These are phyloP conservation scores for Myotis davidii DNA, from an alignment of 2,113 vertebrate genomes.

Conservation along the genomic window DNA sequence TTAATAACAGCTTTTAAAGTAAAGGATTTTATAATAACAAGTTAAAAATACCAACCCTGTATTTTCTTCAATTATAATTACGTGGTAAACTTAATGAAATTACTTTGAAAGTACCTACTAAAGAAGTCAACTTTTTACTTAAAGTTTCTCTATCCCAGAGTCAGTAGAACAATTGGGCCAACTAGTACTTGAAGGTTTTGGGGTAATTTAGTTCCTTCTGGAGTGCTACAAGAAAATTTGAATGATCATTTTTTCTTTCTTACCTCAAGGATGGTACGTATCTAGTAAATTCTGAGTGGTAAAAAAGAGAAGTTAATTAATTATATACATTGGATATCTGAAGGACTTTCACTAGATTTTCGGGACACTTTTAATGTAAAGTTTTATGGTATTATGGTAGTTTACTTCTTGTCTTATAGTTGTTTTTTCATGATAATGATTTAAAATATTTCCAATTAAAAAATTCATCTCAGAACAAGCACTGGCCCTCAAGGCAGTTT, in stretches of 20 bases:
- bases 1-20: constrained; percentile 66
- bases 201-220: neutral
- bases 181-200: neutral
- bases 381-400: neutral
- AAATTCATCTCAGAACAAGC: constrained; percentile 47
- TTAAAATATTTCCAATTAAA: constrained; percentile 57
- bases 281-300: neutral
- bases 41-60: constrained; percentile 66
- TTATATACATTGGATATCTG: neutral
- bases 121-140: constrained; percentile 39
- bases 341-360: neutral
- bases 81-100: constrained; percentile 72
- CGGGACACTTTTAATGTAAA: neutral
- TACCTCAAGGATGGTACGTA: neutral
- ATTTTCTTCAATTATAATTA: constrained; percentile 71
- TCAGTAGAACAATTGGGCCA: neutral
- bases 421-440: constrained; percentile 46
- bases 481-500: constrained; percentile 53
- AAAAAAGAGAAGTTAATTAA: constrained; percentile 14
- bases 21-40: constrained; percentile 64
- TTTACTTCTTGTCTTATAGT: constrained; percentile 27
- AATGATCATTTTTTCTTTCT: neutral
- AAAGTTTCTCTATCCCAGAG: constrained; percentile 12
- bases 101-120: constrained; percentile 54
- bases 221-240: neutral